Conservation (phyloP, 1,140 invertebrate genomes). For the Carposina sasakii region DNA sequence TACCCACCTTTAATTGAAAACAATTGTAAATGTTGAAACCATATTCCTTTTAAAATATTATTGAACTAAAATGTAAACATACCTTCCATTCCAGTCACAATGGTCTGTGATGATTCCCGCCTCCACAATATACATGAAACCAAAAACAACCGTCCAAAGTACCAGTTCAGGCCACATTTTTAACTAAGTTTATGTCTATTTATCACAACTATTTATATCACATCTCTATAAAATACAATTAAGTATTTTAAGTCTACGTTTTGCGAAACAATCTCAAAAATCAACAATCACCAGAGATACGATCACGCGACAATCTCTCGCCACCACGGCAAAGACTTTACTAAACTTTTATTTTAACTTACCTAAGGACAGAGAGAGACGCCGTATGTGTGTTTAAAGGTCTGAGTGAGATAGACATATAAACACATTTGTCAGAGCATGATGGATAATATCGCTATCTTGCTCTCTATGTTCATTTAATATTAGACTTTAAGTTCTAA, state of each 20-base stretch:
- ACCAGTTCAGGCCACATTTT: constrained; percentile 14
- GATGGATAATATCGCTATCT: constrained; percentile 23
- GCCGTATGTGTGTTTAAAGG: constrained; percentile 11
- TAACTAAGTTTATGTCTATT: no score
- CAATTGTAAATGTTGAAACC: no score
- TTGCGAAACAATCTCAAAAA: no score
- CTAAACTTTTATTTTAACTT: constrained; percentile 30
- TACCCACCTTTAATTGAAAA: no score
- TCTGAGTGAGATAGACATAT: constrained; percentile 39
- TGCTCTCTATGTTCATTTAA: no score
- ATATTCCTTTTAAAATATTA: no score
- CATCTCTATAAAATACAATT: no score
- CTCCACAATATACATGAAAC: constrained; percentile 51
- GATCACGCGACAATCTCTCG: not conserved
- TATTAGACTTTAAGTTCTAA: no score
- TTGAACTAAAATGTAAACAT: no score
- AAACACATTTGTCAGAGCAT: constrained; percentile 22
- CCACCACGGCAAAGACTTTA: constrained; percentile 29
- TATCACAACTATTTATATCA: constrained; percentile 30
- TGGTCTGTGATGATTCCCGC: constrained; percentile 73
- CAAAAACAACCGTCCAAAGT: constrained; percentile 62
- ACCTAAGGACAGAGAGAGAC: constrained; percentile 16
- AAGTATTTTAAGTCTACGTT: no score
- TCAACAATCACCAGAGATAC: not conserved
- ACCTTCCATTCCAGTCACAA: constrained; percentile 76